Evolutionary conservation across 2,113 vertebrate species (phyloP), one percentile per base, ranked within the genome.

Genomic region (Coryphaenoides rupestris): DNA sequence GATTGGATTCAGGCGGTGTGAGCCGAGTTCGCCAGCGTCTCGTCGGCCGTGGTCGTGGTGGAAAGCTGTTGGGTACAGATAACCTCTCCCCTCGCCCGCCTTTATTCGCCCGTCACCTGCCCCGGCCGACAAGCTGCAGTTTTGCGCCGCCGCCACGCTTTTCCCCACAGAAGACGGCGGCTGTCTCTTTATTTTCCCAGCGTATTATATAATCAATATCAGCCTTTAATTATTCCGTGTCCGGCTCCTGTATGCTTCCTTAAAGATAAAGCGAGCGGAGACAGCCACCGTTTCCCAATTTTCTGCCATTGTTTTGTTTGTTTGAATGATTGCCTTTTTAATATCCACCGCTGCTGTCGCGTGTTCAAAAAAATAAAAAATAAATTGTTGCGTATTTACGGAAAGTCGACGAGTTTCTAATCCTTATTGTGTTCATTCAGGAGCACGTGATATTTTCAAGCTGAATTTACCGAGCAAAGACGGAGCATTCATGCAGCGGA

Each of bases 181-280:
- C 70, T 82, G 69, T 74, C 86, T 74, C 6, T 83, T 82, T 87
- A 75, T 88, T 87, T 83, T 67, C 33, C 72, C 14, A 70, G 69
- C 73, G 56, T 65, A 80, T 83, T 85, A 49, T n/a, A n/a, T 77
- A 81, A 88, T 85, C 82, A 86, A 77, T 80, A 70, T 81, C 67
- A 68, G 62, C 67, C 80, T 86, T 86, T 84, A 88, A 89, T 89
- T 86, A 89, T 85, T 88, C 84, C 81, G 73, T 75, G 67, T 66
- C 60, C 66, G 59, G 72, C 65, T 69, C 78, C 72, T 84, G 83
- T 75, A 70, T 89, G 89, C 77, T 84, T 71, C 72, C 69, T 82
- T 79, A 74, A 73, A 88, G 86, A 89, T 89, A 87, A 85, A 70
- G 52, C 71, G 33, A 58, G 63, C 58, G 71, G 70, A 72, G 40